Conservation (phyloP, 2,888 invertebrate species). For the Lapara coniferarum region DNA sequence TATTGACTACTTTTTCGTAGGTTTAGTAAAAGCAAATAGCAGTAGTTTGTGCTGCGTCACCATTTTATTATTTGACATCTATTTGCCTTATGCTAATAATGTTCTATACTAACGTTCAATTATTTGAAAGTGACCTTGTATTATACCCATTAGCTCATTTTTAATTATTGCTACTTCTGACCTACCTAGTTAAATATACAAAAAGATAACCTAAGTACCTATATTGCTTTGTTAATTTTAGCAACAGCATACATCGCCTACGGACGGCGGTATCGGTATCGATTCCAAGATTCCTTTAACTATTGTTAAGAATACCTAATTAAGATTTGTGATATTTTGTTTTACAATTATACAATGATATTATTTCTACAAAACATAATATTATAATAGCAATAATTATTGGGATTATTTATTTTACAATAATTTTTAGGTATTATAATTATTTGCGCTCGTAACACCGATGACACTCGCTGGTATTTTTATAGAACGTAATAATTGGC, state of each 20-base stretch:
- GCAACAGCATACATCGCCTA: too few relatives aligned
- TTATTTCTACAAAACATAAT: too few relatives aligned
- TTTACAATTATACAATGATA: too few relatives aligned
- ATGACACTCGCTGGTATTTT: too few relatives aligned
- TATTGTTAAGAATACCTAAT: not conserved
- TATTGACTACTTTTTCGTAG: not conserved
- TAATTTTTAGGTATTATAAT: too few relatives aligned
- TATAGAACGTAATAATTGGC: too few relatives aligned
- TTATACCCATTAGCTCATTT: not conserved
- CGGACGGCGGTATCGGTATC: not conserved
- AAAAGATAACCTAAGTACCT: too few relatives aligned
- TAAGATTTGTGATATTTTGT: not conserved
- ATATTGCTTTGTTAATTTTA: too few relatives aligned
- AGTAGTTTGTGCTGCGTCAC: slow-evolving; percentile 5
- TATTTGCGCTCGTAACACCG: too few relatives aligned
- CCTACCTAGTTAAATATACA: too few relatives aligned
- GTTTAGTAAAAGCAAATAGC: slow-evolving; percentile 4
- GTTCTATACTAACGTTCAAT: slow-evolving; percentile 25
- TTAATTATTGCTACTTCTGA: not conserved
- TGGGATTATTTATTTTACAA: too few relatives aligned
- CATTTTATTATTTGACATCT: slow-evolving; percentile 10
- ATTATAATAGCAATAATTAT: too few relatives aligned
- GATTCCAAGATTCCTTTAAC: not conserved
- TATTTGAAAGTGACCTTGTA: slow-evolving; percentile 23
- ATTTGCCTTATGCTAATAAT: slow-evolving; percentile 1